These are phyloP conservation scores for Anseranas semipalmata DNA, from an alignment of 2,113 vertebrate genomes.

Conservation along the genomic window DNA sequence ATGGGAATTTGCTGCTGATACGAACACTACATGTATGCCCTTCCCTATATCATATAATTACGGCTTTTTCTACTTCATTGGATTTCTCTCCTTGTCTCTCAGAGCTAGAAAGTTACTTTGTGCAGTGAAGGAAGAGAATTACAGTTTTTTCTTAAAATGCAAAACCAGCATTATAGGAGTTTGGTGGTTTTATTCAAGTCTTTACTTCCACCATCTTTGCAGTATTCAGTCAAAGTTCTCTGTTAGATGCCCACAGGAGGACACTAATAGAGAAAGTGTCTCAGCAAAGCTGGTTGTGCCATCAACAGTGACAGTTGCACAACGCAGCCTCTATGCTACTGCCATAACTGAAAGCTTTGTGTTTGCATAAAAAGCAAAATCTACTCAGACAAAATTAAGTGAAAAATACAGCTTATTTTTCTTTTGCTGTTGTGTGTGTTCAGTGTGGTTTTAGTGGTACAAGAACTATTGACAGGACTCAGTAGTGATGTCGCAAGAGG, in stretches of 20 bases:
- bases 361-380: background rate
- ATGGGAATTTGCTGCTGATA: background rate
- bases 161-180: background rate
- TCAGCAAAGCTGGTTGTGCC: background rate
- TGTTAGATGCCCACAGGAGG: background rate
- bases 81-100: background rate
- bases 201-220: background rate
- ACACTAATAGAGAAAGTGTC: background rate
- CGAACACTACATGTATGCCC: background rate
- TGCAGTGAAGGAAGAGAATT: background rate
- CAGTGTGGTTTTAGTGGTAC: background rate
- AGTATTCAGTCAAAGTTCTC: background rate
- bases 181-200: background rate
- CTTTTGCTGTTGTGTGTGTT: background rate
- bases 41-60: background rate
- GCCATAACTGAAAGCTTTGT: background rate
- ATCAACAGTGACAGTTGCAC: background rate
- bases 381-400: background rate
- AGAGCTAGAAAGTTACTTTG: background rate
- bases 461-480: background rate
- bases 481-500: background rate
- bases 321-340: background rate
- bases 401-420: background rate
- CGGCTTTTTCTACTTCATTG: background rate
- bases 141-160: slow-evolving; percentile 1